These are phyloP conservation scores for Clarias fuscus DNA, from an alignment of 2,797 vertebrate species.

Conservation along the genomic window DNA sequence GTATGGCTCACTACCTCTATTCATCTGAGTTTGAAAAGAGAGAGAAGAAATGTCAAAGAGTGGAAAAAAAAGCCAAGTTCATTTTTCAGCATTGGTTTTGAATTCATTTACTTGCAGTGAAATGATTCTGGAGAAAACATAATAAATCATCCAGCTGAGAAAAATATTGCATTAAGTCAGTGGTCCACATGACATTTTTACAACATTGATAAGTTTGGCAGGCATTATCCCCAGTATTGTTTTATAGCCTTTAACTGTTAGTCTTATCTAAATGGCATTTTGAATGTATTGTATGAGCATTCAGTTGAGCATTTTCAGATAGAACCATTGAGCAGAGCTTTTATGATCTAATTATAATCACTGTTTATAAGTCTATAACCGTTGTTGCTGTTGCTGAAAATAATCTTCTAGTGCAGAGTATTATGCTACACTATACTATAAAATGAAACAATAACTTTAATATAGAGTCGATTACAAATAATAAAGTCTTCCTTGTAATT, in stretches of 20 bases:
- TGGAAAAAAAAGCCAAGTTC: constrained; percentile 4
- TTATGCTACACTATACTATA: neutral
- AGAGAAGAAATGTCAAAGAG: constrained; percentile 3
- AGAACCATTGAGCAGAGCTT: neutral
- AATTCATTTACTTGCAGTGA: constrained; percentile 4
- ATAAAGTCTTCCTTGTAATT: neutral
- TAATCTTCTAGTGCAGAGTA: neutral
- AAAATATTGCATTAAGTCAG: neutral
- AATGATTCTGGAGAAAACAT: constrained; percentile 10
- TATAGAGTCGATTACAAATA: neutral
- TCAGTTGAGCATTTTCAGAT: neutral
- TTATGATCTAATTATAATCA: neutral
- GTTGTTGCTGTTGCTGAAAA: neutral
- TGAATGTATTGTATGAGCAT: neutral
- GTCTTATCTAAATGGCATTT: neutral
- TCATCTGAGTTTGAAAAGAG: constrained; percentile 43
- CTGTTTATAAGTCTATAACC: neutral
- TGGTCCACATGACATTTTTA: constrained; percentile 8
- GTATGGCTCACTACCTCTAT: constrained; percentile 40
- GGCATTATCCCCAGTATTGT: neutral
- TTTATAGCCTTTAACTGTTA: neutral
- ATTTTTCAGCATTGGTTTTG: constrained; percentile 17
- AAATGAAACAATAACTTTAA: neutral
- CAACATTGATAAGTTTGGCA: neutral
- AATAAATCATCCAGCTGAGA: constrained; percentile 21